Conservation (phyloP, 2,797 vertebrate species). For the Cyprinodon diabolis region DNA sequence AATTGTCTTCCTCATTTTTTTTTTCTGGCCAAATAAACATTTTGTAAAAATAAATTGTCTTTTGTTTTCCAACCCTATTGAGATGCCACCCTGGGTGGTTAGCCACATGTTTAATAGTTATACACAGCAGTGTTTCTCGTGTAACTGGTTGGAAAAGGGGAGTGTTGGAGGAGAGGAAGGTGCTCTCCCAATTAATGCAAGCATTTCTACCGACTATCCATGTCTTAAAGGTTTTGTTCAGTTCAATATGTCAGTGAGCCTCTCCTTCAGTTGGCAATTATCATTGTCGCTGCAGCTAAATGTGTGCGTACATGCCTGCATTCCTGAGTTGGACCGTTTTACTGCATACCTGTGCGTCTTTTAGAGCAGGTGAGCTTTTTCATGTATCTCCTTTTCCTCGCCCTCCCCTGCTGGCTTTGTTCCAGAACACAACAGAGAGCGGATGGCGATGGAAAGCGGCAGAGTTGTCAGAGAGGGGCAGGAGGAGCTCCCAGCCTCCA, state of each 20-base stretch:
- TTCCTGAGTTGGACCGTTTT: constrained; percentile 14
- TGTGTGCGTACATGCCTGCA: constrained; percentile 26
- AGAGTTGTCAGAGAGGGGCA: constrained; percentile 68
- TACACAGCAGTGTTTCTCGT: not conserved
- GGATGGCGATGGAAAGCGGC: constrained; percentile 73
- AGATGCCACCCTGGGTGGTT: not conserved
- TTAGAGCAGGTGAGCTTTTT: constrained; percentile 12
- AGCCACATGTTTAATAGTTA: not conserved
- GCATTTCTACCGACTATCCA: not conserved
- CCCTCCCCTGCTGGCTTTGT: constrained; percentile 64
- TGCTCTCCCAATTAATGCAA: no score
- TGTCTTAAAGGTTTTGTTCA: not conserved
- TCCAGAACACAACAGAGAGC: constrained; percentile 73
- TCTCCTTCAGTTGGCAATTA: constrained; percentile 9
- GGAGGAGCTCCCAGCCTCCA: constrained; percentile 61
- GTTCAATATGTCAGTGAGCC: not conserved
- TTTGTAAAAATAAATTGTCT: not conserved
- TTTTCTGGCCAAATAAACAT: not conserved
- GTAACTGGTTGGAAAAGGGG: no score
- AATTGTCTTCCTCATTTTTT: not conserved
- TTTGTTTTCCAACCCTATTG: not conserved
- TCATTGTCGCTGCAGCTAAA: constrained; percentile 11
- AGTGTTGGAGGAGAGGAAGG: no score
- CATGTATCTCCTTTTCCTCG: constrained; percentile 13
- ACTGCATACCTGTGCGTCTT: constrained; percentile 4